Percentiles rank a stretch among this genome's conserved stretches.
Conservation (phyloP, 2,888 invertebrate species). For the Gerris lacustris region DNA sequence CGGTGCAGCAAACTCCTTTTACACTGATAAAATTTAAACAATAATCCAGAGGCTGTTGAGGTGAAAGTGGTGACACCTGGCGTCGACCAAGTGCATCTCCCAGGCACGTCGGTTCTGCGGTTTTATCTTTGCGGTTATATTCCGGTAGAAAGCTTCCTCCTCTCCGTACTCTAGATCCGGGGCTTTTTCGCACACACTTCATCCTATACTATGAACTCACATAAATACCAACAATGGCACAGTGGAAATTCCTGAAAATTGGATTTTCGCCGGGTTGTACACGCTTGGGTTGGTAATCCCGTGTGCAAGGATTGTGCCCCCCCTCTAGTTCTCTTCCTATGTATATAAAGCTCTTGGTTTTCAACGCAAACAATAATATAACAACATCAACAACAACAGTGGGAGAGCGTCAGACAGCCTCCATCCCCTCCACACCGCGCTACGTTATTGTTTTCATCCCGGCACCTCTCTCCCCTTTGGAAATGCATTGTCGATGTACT, state of each 20-base stretch:
- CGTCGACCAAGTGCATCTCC: no score
- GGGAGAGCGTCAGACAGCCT: not conserved
- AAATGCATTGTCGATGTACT: constrained; percentile 5
- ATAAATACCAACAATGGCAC: not conserved
- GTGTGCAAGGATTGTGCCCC: not conserved
- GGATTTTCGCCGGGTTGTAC: not conserved
- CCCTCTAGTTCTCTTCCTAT: not conserved
- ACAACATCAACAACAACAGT: not conserved
- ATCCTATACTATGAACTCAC: no score
- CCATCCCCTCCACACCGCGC: not conserved
- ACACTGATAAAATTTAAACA: no score
- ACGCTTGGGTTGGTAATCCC: not conserved
- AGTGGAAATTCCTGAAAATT: not conserved
- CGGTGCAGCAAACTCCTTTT: no score
- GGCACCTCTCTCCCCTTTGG: not conserved
- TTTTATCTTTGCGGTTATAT: no score
- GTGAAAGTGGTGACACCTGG: no score
- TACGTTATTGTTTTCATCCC: not conserved
- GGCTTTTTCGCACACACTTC: no score
- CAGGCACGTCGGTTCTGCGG: no score
- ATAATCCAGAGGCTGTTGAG: no score
- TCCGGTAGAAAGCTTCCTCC: no score
- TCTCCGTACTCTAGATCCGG: no score
- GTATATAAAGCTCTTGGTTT: not conserved
- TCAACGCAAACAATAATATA: not conserved